Base-by-base conservation (phyloP, 2,888 invertebrate species). In the Glyphotaelius pellucidus region DNA sequence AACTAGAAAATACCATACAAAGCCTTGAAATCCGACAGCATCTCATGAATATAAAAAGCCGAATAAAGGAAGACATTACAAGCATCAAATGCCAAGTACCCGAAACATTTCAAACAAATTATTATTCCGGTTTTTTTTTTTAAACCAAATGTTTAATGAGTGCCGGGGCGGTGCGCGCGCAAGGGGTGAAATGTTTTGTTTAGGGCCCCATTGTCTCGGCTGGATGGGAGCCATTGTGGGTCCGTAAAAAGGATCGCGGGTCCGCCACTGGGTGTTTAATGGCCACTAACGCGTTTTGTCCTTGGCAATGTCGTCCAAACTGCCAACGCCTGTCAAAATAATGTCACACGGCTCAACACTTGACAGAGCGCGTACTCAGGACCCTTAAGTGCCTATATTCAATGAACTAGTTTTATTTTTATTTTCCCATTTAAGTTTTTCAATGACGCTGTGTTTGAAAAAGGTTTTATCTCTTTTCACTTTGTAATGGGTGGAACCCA, bases 131-230 rank as follows among this genome's bases (percentile, higher is more conserved):
- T 90, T 87, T 90, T 42, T 35, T 35, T 84, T 90, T 91, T 91
- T 81, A 87, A 87, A 87, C 42, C 91, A 81, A 91, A 91, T 87
- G 52, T 87, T 91, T 91, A 91, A 91, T 87, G 90, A 91, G 91
- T 52, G 12, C 90, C n/a, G 25, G 52, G 31, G 90, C 25, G 67
- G 88, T 79, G 90, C 90, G 81, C 81, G 81, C 42, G 89, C 42
- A 52, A 14, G 42, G 89, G 84, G 89, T 42, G 89, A 85, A 91
- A 80, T 90, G 92, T 92, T 90, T 92, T 92, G 92, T 90, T 92
- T 80, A 80, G 91, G 80, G 91, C 25, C 80, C 84, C 80, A 91
- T 91, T 91, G 91, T 91, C 84, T 91, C 85, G 84, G 25, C 35
- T 35, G 90, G 91, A 90, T 87, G 81, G 90, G 90, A 12, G 32